Base-by-base conservation (phyloP, 2,888 invertebrate species). In the Dynastes hyllus region DNA sequence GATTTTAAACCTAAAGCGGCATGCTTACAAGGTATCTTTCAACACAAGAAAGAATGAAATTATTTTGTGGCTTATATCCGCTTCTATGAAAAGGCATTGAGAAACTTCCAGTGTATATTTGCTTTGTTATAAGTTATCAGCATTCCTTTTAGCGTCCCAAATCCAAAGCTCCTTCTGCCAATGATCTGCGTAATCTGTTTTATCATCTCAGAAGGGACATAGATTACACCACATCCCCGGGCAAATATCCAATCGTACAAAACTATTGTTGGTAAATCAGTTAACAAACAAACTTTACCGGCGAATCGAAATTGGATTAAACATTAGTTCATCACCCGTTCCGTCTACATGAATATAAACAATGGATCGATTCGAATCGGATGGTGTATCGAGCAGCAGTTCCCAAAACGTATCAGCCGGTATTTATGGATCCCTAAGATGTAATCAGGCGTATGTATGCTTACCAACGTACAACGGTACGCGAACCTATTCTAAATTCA, bases 351-450 rank as follows among this genome's bases (percentile, higher is more conserved):
- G 27, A 63, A 63, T 29, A 63, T 29, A 11, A 37, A 63, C 63
- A 63, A 63, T n/a, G 37, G 32, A 37, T 32, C 5, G 55, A 58
- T 58, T 8, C 29, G 63, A 32, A 63, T 63, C 63, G 32, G 63
- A 11, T 63, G 63, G 9, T 63, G 11, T 22, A 32, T 55, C 55
- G 55, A n/a, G 22, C 55, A 27, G 55, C n/a, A 8, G 8, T 63
- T 63, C 13, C 63, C 37, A 63, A 63, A 63, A 37, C 63, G 63
- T 63, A 63, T 8, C 55, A 1, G 55, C 27, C 22, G 32, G 55
- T 58, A 58, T 63, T 63, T 63, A 58, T 58, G 55, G 55, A 63
- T 63, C 63, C 37, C 63, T 63, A 63, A 63, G 63, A 63, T 63
- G 63, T 63, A 63, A 63, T 63, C 55, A 27, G 55, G 22, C 55